Base-by-base conservation (phyloP, 2,797 vertebrate genomes). In the Potorous gilbertii region DNA sequence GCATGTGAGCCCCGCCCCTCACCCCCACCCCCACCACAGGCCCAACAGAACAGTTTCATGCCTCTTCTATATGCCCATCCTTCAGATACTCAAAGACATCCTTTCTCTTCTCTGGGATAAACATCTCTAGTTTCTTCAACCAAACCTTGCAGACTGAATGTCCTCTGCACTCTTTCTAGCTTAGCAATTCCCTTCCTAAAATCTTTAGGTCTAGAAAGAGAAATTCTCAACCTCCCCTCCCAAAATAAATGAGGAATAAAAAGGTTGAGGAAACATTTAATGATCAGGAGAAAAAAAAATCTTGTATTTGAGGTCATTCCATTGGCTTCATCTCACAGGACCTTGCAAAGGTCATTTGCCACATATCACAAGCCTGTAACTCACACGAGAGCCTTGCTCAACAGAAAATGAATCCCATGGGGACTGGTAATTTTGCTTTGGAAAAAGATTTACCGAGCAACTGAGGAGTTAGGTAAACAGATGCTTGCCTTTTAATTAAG, bases 401-500 rank as follows among this genome's bases (percentile, higher is more conserved):
- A 55, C 89, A 40, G 55, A 91, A 91, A 95, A 74, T 59, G 96
- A 95, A 57, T 40, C 95, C 66, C 96, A 55, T 74, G 97, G 93
- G 96, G 94, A 96, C 95, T 95, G 94, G 95, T 94, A 94, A 92
- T 74, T 94, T 91, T 90, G 95, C 95, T 97, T 94, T 96, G 90
- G 93, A 91, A 81, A 91, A 96, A 95, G 92, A 56, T 94, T 97
- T 93, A 74, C 90, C 40, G 31, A 94, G 96, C 96, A 92, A 96
- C 96, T 94, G 94, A 94, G 56, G 91, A 94, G 91, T 74, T 95
- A 91, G 46, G 55, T 97, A 96, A 97, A 97, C 96, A 97, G 90
- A 95, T 18, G 29, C 89, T 93, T 94, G 92, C 52, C 40, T 40
- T 93, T 91, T 93, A 90, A 94, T 94, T 95, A 92, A 91, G n/a